Conservation (phyloP, 2,888 invertebrate genomes). For the Leptinotarsa peninsularis region DNA sequence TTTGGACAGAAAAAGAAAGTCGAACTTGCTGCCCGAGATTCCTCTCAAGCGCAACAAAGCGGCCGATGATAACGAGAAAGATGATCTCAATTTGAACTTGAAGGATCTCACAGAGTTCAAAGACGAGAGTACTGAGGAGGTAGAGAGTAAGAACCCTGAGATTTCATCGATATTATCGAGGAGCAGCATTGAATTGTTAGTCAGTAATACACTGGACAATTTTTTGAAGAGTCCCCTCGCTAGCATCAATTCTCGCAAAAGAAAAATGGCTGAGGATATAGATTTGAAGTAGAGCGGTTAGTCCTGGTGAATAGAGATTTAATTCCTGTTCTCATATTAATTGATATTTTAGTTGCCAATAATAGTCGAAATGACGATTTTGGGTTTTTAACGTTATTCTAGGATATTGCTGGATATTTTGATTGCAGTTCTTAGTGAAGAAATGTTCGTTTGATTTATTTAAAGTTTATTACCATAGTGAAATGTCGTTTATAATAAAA, state of each 20-base stretch:
- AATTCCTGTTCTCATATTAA: not conserved
- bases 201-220: constrained; percentile 52
- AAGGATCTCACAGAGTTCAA: constrained; percentile 46
- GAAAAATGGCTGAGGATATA: constrained; percentile 61
- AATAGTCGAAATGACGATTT: not conserved
- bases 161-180: constrained; percentile 38
- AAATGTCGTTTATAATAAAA: too few relatives aligned
- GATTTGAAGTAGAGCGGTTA: constrained; percentile 51
- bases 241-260: constrained; percentile 59
- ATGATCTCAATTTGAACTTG: constrained; percentile 43
- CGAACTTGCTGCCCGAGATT: constrained; percentile 53
- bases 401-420: not conserved
- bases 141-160: constrained; percentile 46
- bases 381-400: not conserved
- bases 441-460: too few relatives aligned
- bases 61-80: constrained; percentile 32
- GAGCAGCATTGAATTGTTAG: constrained; percentile 52
- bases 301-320: not conserved
- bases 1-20: constrained; percentile 62
- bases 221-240: constrained; percentile 46
- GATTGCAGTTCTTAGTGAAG: not conserved
- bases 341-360: not conserved
- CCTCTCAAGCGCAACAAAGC: constrained; percentile 50
- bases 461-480: too few relatives aligned
- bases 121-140: constrained; percentile 44